Percentiles rank a stretch among this genome's conserved stretches.
These are phyloP conservation scores for Fopius arisanus DNA, from an alignment of 1,140 invertebrate genomes.

Conservation along the genomic window DNA sequence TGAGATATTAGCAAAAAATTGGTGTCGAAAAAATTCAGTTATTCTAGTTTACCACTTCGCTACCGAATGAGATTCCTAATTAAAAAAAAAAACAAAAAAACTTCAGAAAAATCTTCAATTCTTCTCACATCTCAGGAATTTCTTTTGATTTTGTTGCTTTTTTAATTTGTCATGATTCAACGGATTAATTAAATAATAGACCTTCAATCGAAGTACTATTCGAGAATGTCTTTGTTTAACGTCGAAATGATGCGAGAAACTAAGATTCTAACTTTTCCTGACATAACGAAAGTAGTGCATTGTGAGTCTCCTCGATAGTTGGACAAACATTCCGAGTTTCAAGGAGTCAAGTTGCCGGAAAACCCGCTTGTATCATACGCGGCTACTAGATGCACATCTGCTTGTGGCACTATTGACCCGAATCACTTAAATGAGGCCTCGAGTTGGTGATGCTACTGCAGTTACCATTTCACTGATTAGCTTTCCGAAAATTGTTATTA, in stretches of 20 bases:
- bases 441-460: not conserved
- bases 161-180: not conserved
- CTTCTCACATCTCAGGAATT: no score
- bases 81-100: no score
- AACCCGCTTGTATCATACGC: not conserved
- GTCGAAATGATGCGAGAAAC: not conserved
- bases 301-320: not conserved
- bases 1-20: no score
- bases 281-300: not conserved
- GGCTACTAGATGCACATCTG: conserved; percentile 10
- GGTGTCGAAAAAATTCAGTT: no score
- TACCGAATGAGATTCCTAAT: no score
- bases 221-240: not conserved
- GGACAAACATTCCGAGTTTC: conserved; percentile 12
- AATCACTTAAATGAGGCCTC: not conserved
- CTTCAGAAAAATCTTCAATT: no score
- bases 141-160: no score
- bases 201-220: not conserved
- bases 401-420: conserved; percentile 9
- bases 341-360: conserved; percentile 7
- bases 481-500: conserved; percentile 2
- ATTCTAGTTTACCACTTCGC: no score
- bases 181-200: no score
- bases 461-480: conserved; percentile 8
- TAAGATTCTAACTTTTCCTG: not conserved